Percentiles rank a stretch among this genome's conserved stretches.
phyloP scores from a whole-genome alignment of 2,888 invertebrate species.

The Bugula neritina region DNA sequence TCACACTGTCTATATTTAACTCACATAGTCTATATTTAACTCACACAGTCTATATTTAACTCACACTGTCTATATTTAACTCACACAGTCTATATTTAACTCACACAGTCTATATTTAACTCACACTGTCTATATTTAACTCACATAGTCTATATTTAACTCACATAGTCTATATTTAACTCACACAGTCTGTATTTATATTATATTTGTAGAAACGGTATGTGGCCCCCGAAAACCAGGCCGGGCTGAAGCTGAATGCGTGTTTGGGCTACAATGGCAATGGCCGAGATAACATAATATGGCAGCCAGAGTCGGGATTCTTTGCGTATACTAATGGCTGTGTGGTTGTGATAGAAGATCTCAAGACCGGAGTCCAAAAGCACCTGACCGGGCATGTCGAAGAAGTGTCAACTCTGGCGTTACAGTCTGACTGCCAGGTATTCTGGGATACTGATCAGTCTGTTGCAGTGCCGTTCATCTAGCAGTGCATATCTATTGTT shows the following conservation, averaged over 20 bases:
- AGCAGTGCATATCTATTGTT: no score
- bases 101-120: no score
- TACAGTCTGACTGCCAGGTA: slow-evolving; percentile 44
- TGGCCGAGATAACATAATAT: slow-evolving; percentile 50
- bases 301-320: slow-evolving; percentile 49
- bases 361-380: slow-evolving; percentile 45
- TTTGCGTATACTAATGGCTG: slow-evolving; percentile 51
- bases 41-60: no score
- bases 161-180: no score
- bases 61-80: background rate
- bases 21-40: no score
- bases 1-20: no score
- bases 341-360: slow-evolving; percentile 47
- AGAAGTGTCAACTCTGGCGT: slow-evolving; percentile 47
- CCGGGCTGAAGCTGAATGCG: slow-evolving; percentile 45
- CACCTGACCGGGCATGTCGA: slow-evolving; percentile 49
- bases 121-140: no score
- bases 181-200: background rate
- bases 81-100: no score
- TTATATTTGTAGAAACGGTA: slow-evolving; percentile 43
- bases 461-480: no score
- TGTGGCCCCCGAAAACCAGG: slow-evolving; percentile 50
- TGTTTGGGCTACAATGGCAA: slow-evolving; percentile 52
- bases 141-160: no score
- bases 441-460: no score